A percentile compares a stretch with the other conserved stretches of the same genome.
Evolutionary conservation across 1,140 invertebrate genomes (phyloP).

Genomic region (Drosophila sulfurigaster): DNA sequence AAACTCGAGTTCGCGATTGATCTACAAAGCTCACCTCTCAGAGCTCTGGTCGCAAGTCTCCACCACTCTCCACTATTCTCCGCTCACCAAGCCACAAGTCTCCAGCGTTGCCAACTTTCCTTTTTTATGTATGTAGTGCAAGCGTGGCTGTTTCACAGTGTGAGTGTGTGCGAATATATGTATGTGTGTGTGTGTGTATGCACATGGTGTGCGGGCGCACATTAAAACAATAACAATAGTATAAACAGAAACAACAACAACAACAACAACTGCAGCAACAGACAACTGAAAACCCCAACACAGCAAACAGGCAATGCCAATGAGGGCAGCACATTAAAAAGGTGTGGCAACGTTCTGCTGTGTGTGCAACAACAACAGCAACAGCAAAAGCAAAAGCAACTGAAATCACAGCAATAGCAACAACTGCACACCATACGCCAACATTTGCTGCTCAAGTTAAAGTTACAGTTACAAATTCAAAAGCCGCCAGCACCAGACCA

Average conservation of each 20-base stretch:
- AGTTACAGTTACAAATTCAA: conserved; percentile 62
- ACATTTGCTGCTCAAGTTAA: conserved; percentile 49
- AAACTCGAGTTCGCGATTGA: conserved; percentile 67
- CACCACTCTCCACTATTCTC: neutral
- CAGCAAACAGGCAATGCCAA: conserved; percentile 30
- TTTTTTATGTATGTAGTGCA: conserved; percentile 40
- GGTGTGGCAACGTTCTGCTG: conserved; percentile 63
- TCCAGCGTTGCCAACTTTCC: conserved; percentile 46
- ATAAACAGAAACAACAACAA: conserved; percentile 56
- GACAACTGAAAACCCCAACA: conserved; percentile 35
- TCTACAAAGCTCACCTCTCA: conserved; percentile 63
- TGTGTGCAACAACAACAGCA: conserved; percentile 23
- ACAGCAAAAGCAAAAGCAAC: conserved; percentile 4
- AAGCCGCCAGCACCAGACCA: conserved; percentile 33
- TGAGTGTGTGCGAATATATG: conserved; percentile 13
- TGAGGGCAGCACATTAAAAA: conserved; percentile 56
- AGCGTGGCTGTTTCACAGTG: neutral
- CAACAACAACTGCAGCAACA: conserved; percentile 33
- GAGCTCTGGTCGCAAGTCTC: conserved; percentile 22
- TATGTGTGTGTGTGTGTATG: conserved; percentile 36
- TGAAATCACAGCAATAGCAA: conserved; percentile 6
- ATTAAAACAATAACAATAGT: conserved; percentile 62
- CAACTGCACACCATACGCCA: conserved; percentile 36
- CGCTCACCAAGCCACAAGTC: neutral
- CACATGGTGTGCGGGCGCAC: conserved; percentile 67